Conservation (phyloP, 2,113 vertebrate species). For the Phyllostomus hastatus region DNA sequence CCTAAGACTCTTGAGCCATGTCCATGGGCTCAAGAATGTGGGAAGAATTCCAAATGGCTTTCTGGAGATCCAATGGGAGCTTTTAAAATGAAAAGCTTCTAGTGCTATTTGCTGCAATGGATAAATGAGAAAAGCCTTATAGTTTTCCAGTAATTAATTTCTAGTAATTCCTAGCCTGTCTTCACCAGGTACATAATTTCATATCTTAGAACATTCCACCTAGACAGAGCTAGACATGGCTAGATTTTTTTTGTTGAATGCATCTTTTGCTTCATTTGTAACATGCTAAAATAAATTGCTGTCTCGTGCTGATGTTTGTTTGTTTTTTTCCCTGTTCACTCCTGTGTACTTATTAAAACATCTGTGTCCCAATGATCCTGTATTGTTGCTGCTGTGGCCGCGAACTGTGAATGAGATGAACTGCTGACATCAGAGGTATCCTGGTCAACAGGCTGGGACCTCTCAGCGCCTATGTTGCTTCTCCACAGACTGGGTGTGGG, state of each 20-base stretch:
- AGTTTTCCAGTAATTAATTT: background rate
- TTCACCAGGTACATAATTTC: background rate
- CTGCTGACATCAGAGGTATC: background rate
- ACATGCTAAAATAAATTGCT: background rate
- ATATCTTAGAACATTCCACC: background rate
- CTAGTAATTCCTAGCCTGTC: background rate
- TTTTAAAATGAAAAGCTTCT: background rate
- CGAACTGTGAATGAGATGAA: background rate
- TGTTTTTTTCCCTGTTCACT: background rate
- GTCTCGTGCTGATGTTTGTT: background rate
- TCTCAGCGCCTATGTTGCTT: background rate
- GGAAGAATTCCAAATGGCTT: background rate
- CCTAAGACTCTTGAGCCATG: background rate
- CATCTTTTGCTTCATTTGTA: background rate
- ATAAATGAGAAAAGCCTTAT: background rate
- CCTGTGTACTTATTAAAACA: background rate
- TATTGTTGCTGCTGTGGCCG: background rate
- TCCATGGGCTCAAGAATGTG: background rate
- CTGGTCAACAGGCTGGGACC: background rate
- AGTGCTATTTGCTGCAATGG: background rate
- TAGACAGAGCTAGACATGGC: background rate
- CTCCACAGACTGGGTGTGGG: background rate
- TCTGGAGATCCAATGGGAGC: background rate
- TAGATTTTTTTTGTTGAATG: background rate
- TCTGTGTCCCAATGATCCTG: background rate